Percentiles rank a stretch among this genome's conserved stretches.
Evolutionary conservation across 2,113 vertebrate species (phyloP).

Genomic region (Genyomyrus donnyi): DNA sequence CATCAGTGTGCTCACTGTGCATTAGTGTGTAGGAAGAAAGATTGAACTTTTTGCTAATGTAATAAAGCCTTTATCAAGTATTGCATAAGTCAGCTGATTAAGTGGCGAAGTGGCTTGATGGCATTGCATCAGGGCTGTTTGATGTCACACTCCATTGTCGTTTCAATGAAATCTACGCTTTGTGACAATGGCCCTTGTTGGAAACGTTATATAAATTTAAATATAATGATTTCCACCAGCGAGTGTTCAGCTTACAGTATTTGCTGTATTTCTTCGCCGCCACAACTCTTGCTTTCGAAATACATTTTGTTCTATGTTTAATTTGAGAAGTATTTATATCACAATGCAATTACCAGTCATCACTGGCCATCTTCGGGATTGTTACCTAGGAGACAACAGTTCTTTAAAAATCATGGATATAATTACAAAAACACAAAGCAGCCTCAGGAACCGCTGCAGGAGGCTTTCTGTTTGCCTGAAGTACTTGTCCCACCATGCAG

Average conservation of each 20-base stretch:
- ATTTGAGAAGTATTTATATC: background rate
- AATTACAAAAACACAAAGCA: background rate
- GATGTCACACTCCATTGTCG: background rate
- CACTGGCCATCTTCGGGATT: background rate
- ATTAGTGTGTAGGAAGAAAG: background rate
- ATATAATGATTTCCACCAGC: background rate
- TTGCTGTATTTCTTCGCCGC: background rate
- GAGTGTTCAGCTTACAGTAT: background rate
- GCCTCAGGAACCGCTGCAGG: no score
- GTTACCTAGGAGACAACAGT: background rate
- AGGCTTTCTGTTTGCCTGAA: background rate
- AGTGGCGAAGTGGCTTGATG: background rate
- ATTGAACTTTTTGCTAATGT: background rate
- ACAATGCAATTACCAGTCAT: background rate
- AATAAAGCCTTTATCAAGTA: background rate
- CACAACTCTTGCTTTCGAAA: background rate
- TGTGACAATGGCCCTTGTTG: background rate
- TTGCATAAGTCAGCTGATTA: background rate
- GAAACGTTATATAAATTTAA: background rate
- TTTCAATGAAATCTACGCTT: background rate
- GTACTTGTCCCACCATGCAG: background rate
- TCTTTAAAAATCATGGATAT: background rate
- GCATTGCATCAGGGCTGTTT: background rate
- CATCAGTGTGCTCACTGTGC: background rate
- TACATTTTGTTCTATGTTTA: background rate